Evolutionary conservation across 1,140 invertebrate species (phyloP), one percentile per base, ranked within the genome.

Genomic region (Tetramorium alpestre): DNA sequence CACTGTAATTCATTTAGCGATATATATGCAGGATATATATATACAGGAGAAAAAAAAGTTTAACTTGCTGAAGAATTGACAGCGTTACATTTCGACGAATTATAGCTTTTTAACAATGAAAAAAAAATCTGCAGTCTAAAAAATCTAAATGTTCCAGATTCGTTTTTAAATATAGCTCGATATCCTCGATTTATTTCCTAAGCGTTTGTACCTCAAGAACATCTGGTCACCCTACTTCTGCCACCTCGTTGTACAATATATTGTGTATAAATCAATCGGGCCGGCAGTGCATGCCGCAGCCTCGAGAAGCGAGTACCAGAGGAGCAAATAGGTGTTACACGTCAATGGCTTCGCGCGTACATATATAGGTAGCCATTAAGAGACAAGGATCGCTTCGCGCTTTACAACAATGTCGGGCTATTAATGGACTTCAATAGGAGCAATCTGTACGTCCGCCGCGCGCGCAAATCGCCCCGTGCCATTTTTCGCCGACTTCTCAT

Each of bases 321-420:
- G 47, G 33, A 80, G 62, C 77, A 80, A 80, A 80, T 56, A 69
- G 47, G n/a, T 80, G 33, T 69, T 56, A 56, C 62, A 67, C 47
- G 22, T 80, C 77, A 80, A 80, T 69, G 64, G 62, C n/a, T 80
- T 73, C 18, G 56, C 13, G 60, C 60, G 28, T 47, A 44, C 56
- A 65, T 81, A 75, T 88, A 88, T 78, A 85, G 73, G 65, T 58
- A 69, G 75, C 51, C 56, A 88, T 22, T 81, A 86, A 86, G 82
- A 86, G 87, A 88, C 82, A 88, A 88, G 87, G 87, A 89, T 88
- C 76, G 82, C 69, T 86, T 86, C 82, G 84, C 88, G 62, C 69
- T 89, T 89, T 89, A 88, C 73, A 69, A 89, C 88, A 88, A 88
- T 89, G 82, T 89, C 78, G 58, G 69, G 62, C 75, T 88, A 89